Conservation (phyloP, 2,113 vertebrate species). For the Gavia stellata region DNA sequence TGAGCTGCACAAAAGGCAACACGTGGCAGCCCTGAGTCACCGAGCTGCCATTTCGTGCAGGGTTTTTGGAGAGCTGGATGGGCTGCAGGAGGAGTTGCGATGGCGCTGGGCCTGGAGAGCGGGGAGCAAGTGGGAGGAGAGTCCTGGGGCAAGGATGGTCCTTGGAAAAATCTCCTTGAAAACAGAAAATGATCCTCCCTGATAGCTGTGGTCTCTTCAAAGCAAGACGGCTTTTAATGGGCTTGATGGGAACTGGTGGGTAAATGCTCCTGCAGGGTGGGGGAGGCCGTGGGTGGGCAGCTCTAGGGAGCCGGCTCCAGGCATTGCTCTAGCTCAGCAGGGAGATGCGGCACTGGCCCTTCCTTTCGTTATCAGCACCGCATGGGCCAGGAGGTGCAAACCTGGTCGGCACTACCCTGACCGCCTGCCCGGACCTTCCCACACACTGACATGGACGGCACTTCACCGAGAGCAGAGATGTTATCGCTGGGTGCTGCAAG, state of each 20-base stretch:
- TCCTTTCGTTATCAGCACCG: rapidly evolving
- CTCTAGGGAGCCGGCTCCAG: background rate
- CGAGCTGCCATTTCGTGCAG: rapidly evolving
- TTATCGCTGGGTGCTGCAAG: background rate
- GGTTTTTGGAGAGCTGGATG: background rate
- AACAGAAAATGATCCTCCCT: background rate
- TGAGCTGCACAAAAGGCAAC: conserved; percentile 16
- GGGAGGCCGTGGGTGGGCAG: background rate
- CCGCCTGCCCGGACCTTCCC: background rate
- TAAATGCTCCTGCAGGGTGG: rapidly evolving
- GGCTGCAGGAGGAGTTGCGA: background rate
- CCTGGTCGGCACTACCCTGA: background rate
- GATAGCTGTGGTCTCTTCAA: background rate
- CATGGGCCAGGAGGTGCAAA: background rate
- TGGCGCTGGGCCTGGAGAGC: background rate
- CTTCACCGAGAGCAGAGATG: background rate
- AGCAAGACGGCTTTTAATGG: background rate
- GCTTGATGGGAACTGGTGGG: rapidly evolving
- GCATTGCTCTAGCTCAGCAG: background rate
- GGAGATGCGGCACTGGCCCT: background rate
- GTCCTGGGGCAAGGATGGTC: background rate
- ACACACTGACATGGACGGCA: rapidly evolving
- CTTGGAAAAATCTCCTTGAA: background rate
- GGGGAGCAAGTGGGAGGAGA: background rate
- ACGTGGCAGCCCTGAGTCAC: background rate